Evolutionary conservation across 2,888 invertebrate species (phyloP), one percentile per base, ranked within the genome.

Genomic region (Brachyptera putata): DNA sequence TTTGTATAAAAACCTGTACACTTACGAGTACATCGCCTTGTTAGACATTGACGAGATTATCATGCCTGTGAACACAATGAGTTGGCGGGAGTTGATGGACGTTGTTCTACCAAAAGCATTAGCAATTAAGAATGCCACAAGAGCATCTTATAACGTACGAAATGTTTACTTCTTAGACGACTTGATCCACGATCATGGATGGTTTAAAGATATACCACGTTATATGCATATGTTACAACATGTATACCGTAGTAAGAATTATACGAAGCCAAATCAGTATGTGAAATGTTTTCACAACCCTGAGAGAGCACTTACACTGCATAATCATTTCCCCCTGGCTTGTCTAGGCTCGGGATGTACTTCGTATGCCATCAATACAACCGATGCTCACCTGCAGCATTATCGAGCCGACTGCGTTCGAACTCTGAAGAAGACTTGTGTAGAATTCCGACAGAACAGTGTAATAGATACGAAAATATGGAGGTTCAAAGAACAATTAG

Each of bases 211-310:
- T 69, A 85, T 87, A 68, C 92, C 92, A 61, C 84, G 81, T 68
- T 91, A 94, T 74, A 85, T 94, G 88, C 94, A 95, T 76, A 95
- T 95, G 94, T 74, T 94, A 72, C 92, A 92, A 75, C 93, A 94
- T 77, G 92, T 93, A 46, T 90, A 91, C 74, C 83, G 94, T 59
- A 88, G 92, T 66, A 86, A 86, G 72, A 94, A 94, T 77, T 94
- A 91, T 77, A 94, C 94, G 5, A 92, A 92, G 75, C 93, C 93
- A 4, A 91, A 93, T 68, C 91, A 91, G 75, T 94, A 93, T 76
- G 89, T 94, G 66, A 95, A 95, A 76, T 93, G 94, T 75, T 95
- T 95, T 79, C 94, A 94, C 76, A 90, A 93, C 77, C 91, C 94
- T 30, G 90, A 90, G 69, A 85, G 89, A 69, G 93, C 93, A 56